Conservation (phyloP, 2,888 invertebrate species). For the Morpho achilles region DNA sequence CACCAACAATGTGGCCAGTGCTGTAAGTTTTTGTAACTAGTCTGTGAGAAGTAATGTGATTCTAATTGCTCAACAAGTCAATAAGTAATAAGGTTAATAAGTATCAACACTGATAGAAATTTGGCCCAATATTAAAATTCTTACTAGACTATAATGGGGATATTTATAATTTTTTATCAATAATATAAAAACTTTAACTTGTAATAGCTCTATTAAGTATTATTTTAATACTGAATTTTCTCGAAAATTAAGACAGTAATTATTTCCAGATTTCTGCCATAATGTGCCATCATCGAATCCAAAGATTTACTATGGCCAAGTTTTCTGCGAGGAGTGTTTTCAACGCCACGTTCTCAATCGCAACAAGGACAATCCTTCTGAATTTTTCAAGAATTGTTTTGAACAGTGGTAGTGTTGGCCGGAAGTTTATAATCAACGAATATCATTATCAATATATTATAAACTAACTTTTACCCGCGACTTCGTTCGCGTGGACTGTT, state of each 20-base stretch:
- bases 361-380: constrained; percentile 54
- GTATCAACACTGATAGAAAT: too few species aligned
- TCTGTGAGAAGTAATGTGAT: too few species aligned
- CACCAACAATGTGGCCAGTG: constrained; percentile 62
- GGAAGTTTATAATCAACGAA: not conserved
- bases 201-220: too few species aligned
- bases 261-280: constrained; percentile 56
- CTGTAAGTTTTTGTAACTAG: constrained; percentile 45
- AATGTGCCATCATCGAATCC: constrained; percentile 48
- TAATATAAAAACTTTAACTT: too few species aligned
- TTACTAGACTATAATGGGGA: too few species aligned
- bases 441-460: too few species aligned
- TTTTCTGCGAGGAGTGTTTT: constrained; percentile 69
- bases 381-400: constrained; percentile 65
- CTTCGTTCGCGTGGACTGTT: too few species aligned
- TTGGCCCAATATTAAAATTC: too few species aligned
- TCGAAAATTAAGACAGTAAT: not conserved
- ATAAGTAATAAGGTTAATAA: too few species aligned
- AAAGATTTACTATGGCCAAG: constrained; percentile 69
- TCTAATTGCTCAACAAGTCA: too few species aligned
- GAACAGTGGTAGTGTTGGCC: constrained; percentile 44
- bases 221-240: not conserved
- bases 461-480: too few species aligned
- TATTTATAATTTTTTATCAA: too few species aligned
- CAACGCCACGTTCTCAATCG: constrained; percentile 53